Percentiles rank a stretch among this genome's conserved stretches.
phyloP scores from a whole-genome alignment of 2,113 vertebrate species.

The Paracanthobrama guichenoti region DNA sequence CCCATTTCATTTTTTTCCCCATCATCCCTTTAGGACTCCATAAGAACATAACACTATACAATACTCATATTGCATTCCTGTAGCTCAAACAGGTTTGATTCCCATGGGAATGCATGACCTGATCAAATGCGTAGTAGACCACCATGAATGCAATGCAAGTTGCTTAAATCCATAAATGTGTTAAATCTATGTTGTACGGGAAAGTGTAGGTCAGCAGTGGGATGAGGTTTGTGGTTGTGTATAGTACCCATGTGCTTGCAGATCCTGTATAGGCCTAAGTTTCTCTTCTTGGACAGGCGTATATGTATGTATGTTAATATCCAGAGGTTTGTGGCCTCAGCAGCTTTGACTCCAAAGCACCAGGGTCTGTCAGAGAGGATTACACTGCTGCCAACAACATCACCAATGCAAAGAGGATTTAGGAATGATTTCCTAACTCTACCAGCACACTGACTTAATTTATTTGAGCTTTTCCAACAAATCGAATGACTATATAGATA shows the following conservation, averaged over 20 bases:
- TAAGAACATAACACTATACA: too few species aligned
- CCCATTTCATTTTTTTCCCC: too few species aligned
- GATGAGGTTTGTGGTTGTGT: not conserved
- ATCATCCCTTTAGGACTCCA: too few species aligned
- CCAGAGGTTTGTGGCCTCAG: constrained; percentile 12
- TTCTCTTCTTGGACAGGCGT: not conserved
- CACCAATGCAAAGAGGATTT: constrained; percentile 57
- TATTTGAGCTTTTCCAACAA: constrained; percentile 26
- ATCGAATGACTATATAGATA: constrained; percentile 1
- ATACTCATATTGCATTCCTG: too few species aligned
- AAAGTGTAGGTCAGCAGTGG: not conserved
- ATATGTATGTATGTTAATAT: constrained; percentile 18
- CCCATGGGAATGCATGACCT: not conserved
- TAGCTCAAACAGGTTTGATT: not conserved
- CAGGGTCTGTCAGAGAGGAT: constrained; percentile 49
- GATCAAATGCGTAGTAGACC: not conserved
- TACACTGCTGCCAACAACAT: constrained; percentile 41
- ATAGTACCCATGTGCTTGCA: not conserved
- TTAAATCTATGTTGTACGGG: not conserved
- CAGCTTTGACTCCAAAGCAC: constrained; percentile 1
- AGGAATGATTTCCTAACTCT: constrained; percentile 31
- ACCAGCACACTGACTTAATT: not conserved
- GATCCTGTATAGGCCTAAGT: not conserved
- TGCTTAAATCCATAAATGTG: not conserved
- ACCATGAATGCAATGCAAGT: not conserved